Conservation (phyloP, 2,113 vertebrate genomes). For the Solenodon paradoxus region DNA sequence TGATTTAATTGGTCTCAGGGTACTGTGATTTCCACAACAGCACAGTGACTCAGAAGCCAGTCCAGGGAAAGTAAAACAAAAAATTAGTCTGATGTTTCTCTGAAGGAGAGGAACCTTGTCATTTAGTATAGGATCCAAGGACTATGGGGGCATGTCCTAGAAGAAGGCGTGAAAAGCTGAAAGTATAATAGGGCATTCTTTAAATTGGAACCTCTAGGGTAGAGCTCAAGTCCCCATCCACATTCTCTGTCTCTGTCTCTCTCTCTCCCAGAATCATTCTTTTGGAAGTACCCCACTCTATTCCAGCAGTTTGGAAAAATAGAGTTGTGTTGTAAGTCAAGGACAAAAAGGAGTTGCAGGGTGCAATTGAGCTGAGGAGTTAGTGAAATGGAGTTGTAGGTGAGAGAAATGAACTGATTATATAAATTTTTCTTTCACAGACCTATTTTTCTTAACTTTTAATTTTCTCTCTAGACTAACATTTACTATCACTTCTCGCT, state of each 20-base stretch:
- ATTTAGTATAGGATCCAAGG: slow-evolving; percentile 42
- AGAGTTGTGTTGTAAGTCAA: slow-evolving; percentile 1
- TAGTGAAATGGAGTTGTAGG: slow-evolving; percentile 1
- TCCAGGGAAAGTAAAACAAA: slow-evolving; percentile 31
- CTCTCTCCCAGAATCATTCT: not conserved
- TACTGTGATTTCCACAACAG: slow-evolving; percentile 36
- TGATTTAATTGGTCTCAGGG: slow-evolving; percentile 46
- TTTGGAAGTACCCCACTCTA: not conserved
- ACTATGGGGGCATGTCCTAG: slow-evolving; percentile 8
- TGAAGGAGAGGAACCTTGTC: slow-evolving; percentile 38
- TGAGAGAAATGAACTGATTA: slow-evolving; percentile 22
- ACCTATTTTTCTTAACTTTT: not conserved
- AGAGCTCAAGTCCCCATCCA: not conserved
- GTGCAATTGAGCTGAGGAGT: not conserved
- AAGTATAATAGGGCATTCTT: not conserved
- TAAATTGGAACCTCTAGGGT: slow-evolving; percentile 12
- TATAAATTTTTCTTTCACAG: not conserved
- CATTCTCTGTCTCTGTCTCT: not conserved
- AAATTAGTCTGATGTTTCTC: slow-evolving; percentile 46
- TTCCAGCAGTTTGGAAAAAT: slow-evolving; percentile 8
- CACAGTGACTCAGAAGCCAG: slow-evolving; percentile 31
- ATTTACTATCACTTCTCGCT: slow-evolving; percentile 20
- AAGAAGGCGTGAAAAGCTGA: slow-evolving; percentile 36
- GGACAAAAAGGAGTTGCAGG: slow-evolving; percentile 17
- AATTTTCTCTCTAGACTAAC: not conserved